Percentiles rank a stretch among this genome's conserved stretches.
Evolutionary conservation across 92 coral and sea anemone species (phyloP).

Genomic region (Phenganax marumi): DNA sequence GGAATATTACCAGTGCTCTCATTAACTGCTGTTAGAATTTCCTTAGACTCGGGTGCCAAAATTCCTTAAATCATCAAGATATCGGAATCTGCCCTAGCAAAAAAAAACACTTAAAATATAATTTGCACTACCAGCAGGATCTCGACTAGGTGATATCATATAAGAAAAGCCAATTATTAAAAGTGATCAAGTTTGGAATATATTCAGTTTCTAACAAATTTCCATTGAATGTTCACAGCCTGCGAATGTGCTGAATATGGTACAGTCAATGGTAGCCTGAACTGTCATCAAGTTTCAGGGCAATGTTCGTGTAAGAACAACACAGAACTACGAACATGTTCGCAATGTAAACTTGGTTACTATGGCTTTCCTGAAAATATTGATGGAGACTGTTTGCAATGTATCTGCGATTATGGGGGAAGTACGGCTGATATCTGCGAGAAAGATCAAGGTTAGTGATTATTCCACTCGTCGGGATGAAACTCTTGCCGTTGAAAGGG

Average conservation of each 20-base stretch:
- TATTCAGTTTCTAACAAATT: neutral
- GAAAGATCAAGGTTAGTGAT: constrained; percentile 69
- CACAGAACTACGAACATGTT: constrained; percentile 65
- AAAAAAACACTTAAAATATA: too few species aligned
- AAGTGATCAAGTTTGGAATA: neutral
- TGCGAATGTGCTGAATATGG: constrained; percentile 70
- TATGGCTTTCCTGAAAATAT: constrained; percentile 68
- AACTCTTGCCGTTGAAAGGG: too few species aligned
- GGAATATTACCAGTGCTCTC: too few species aligned
- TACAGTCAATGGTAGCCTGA: constrained; percentile 74
- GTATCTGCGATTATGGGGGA: constrained; percentile 95
- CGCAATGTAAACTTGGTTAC: constrained; percentile 81
- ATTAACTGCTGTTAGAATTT: too few species aligned
- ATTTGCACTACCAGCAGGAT: too few species aligned
- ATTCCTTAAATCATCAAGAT: too few species aligned
- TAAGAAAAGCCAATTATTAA: too few species aligned
- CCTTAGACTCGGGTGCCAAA: too few species aligned
- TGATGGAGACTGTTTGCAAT: constrained; percentile 63
- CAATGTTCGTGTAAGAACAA: constrained; percentile 77
- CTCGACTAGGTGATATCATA: too few species aligned
- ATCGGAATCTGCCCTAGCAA: too few species aligned
- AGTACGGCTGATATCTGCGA: constrained; percentile 69
- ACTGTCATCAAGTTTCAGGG: constrained; percentile 71
- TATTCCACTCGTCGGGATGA: too few species aligned
- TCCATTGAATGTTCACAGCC: constrained; percentile 31